Evolutionary conservation across 2,797 vertebrate genomes (phyloP).

Genomic region (Semaprochilodus insignis): DNA sequence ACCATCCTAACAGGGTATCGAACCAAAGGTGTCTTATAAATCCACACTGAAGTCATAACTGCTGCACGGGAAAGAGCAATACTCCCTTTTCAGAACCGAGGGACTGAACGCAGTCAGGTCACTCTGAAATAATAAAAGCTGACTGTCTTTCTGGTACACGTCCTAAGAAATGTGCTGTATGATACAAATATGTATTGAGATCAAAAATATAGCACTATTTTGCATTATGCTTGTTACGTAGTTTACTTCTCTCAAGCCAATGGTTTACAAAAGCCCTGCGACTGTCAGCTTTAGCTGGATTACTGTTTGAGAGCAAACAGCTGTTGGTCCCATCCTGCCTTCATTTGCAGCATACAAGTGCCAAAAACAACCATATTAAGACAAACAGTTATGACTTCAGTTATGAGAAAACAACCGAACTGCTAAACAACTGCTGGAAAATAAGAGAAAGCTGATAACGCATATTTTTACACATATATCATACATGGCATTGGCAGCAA

Average conservation of each 20-base stretch:
- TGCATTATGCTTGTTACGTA: slow-evolving; percentile 3
- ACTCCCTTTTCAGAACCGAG: neutral
- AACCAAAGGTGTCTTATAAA: neutral
- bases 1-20: neutral
- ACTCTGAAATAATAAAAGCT: neutral
- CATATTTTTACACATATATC: neutral
- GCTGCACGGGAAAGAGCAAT: neutral
- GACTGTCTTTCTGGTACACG: neutral
- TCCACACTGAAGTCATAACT: slow-evolving; percentile 20
- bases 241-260: neutral
- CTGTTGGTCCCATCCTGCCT: slow-evolving; percentile 28
- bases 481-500: neutral
- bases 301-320: slow-evolving; percentile 26
- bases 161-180: slow-evolving; percentile 16
- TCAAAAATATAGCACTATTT: slow-evolving; percentile 40
- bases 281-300: slow-evolving; percentile 53
- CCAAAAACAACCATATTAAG: neutral
- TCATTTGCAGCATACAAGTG: neutral
- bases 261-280: slow-evolving; percentile 42
- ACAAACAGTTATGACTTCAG: slow-evolving; percentile 46
- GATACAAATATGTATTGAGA: slow-evolving; percentile 39
- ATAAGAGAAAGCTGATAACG: slow-evolving; percentile 5
- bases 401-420: slow-evolving; percentile 10
- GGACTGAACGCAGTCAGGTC: neutral
- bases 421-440: neutral